These are phyloP conservation scores for Hemibagrus wyckioides DNA, from an alignment of 2,113 vertebrate species.

Conservation along the genomic window DNA sequence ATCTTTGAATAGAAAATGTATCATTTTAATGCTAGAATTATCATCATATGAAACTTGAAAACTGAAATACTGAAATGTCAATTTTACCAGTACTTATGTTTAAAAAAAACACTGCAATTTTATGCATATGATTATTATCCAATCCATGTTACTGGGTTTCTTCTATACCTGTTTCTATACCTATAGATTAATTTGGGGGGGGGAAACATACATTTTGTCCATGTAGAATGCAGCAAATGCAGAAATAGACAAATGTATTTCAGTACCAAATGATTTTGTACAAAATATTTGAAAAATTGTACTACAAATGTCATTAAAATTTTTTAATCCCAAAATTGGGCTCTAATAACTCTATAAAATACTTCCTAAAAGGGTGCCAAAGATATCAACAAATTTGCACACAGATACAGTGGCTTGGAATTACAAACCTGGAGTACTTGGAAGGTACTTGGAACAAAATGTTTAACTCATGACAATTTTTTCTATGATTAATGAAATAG, in stretches of 20 bases:
- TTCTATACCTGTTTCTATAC: slow-evolving; percentile 4
- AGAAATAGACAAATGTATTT: neutral
- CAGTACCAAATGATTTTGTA: slow-evolving; percentile 20
- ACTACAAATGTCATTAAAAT: neutral
- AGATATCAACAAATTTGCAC: neutral
- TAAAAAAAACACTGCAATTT: neutral
- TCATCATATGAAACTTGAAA: neutral
- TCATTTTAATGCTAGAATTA: neutral
- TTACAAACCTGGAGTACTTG: no score
- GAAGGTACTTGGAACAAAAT: no score
- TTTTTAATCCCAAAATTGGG: neutral
- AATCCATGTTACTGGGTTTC: neutral
- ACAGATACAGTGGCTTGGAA: neutral
- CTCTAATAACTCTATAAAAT: neutral
- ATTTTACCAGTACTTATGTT: neutral
- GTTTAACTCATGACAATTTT: no score
- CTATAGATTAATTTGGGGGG: neutral
- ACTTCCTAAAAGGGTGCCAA: neutral
- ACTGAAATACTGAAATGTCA: neutral
- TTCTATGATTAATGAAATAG: no score
- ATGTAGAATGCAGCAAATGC: neutral
- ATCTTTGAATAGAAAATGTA: neutral
- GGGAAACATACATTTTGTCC: neutral
- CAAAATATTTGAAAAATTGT: neutral
- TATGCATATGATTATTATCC: neutral